A percentile compares a stretch with the other conserved stretches of the same genome.
These are phyloP conservation scores for Probosciger aterrimus DNA, from an alignment of 2,113 vertebrate species.

Conservation along the genomic window DNA sequence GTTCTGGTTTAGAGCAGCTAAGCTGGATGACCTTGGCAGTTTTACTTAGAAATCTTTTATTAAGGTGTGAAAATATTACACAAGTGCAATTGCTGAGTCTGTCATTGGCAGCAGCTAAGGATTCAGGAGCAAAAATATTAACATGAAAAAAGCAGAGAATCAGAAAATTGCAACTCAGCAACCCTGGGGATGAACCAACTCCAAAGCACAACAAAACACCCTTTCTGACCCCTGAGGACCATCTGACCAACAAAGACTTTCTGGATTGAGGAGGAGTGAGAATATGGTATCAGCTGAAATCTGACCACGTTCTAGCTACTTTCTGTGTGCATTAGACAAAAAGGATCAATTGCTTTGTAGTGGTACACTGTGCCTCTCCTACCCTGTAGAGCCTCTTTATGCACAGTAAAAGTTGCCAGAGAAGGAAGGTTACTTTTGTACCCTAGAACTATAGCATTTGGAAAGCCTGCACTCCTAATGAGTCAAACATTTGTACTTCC, in stretches of 20 bases:
- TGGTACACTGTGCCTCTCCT: neutral
- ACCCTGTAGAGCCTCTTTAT: neutral
- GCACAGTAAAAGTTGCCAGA: neutral
- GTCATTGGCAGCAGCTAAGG: rapidly evolving
- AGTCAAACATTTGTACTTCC: neutral
- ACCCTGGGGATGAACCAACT: neutral
- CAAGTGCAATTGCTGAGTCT: neutral
- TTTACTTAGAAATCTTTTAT: neutral
- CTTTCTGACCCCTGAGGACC: neutral
- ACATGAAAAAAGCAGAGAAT: neutral
- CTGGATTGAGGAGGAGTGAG: rapidly evolving
- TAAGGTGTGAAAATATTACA: neutral
- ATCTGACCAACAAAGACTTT: neutral
- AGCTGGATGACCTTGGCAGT: neutral
- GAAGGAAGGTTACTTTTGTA: neutral
- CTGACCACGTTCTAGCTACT: neutral
- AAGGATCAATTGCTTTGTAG: neutral
- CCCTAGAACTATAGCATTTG: neutral
- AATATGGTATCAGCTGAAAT: neutral
- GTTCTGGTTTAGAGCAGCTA: neutral
- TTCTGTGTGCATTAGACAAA: neutral
- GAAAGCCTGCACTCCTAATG: neutral
- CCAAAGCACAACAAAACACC: neutral
- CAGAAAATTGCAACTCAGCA: neutral
- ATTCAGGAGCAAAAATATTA: neutral